Conservation (phyloP, 2,797 vertebrate genomes). For the Phalanger gymnotis region DNA sequence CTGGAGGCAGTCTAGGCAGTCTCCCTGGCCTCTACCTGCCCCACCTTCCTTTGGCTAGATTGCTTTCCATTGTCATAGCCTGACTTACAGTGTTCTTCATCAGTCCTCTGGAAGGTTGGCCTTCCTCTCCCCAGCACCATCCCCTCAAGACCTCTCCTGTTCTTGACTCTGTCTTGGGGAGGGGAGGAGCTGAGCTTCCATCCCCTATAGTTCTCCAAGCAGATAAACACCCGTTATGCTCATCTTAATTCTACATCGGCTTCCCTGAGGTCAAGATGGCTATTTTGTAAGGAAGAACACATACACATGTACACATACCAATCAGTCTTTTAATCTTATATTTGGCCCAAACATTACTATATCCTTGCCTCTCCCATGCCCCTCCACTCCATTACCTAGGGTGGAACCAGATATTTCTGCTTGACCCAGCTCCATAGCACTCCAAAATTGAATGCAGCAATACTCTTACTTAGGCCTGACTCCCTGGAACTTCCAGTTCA, state of each 20-base stretch:
- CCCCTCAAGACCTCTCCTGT: neutral
- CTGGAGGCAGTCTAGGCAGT: neutral
- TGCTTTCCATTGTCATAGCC: neutral
- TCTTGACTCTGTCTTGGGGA: neutral
- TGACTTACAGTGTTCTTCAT: neutral
- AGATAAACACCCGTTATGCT: neutral
- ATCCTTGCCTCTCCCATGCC: neutral
- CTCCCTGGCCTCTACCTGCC: neutral
- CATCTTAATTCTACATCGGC: neutral
- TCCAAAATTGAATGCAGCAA: neutral
- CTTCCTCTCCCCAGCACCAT: neutral
- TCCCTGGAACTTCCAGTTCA: neutral
- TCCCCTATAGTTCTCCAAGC: neutral
- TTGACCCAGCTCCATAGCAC: neutral
- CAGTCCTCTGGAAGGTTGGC: neutral
- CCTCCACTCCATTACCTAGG: neutral
- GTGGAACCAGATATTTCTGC: neutral
- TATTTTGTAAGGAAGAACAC: neutral
- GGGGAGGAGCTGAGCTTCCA: neutral
- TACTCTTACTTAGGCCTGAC: neutral
- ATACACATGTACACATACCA: too few species aligned
- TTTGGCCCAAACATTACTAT: neutral
- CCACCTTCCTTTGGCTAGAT: neutral
- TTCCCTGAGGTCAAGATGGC: neutral
- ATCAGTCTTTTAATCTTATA: neutral